phyloP scores from a whole-genome alignment of 2,888 invertebrate species.

The Gymnocheta viridis region DNA sequence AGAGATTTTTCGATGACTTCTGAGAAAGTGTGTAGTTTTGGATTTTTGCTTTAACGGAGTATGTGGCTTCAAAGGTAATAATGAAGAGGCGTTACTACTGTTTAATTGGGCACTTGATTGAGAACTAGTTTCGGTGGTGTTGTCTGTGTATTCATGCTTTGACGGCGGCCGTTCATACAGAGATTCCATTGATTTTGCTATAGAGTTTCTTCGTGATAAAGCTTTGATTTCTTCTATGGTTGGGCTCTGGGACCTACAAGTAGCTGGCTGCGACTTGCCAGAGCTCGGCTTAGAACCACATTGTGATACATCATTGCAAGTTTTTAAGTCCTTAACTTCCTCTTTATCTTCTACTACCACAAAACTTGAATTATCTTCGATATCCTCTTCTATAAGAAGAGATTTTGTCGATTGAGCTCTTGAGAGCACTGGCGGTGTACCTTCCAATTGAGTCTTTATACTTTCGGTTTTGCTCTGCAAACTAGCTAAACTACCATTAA shows the following conservation, averaged over 20 bases:
- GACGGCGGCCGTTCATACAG: constrained; percentile 75
- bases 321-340: constrained; percentile 43
- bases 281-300: constrained; percentile 52
- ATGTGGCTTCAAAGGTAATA: constrained; percentile 71
- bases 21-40: constrained; percentile 79
- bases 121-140: constrained; percentile 76
- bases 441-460: constrained; percentile 76
- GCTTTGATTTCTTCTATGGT: constrained; percentile 74
- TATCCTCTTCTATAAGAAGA: constrained; percentile 81
- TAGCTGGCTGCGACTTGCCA: constrained; percentile 37
- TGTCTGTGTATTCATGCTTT: constrained; percentile 72
- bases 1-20: constrained; percentile 78
- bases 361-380: constrained; percentile 76
- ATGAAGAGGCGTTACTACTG: constrained; percentile 63
- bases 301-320: constrained; percentile 35
- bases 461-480: constrained; percentile 77
- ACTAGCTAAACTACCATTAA: constrained; percentile 75
- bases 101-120: constrained; percentile 74
- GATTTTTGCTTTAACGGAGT: constrained; percentile 79
- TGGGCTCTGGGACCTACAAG: constrained; percentile 69
- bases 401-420: constrained; percentile 82
- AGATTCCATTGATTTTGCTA: constrained; percentile 77
- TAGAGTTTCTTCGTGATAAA: constrained; percentile 73
- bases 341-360: constrained; percentile 73
- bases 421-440: constrained; percentile 75